Percentiles rank a stretch among this genome's conserved stretches.
Evolutionary conservation across 2,797 vertebrate genomes (phyloP).

Genomic region (Phalloptychus januarius): DNA sequence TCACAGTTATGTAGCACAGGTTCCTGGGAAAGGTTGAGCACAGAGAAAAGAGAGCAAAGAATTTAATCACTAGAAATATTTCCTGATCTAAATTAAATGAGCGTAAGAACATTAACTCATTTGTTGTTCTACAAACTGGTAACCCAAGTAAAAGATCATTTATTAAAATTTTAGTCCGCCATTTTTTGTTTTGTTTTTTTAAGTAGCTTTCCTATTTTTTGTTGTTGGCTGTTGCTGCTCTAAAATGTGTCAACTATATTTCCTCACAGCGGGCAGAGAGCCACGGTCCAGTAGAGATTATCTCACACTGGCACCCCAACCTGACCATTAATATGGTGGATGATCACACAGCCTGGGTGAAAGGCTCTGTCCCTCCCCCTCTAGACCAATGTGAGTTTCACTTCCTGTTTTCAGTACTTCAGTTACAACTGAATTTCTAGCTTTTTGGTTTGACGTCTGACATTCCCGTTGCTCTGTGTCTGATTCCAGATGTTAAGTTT

Average conservation of each 20-base stretch:
- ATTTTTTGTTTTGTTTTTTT: not conserved
- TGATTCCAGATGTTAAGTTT: conserved; percentile 89
- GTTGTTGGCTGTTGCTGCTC: not conserved
- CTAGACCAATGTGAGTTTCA: conserved; percentile 90
- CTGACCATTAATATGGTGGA: conserved; percentile 98
- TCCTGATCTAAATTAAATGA: not conserved
- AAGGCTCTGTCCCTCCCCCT: conserved; percentile 93
- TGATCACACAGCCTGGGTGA: conserved; percentile 97
- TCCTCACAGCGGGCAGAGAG: conserved; percentile 89
- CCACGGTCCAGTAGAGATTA: conserved; percentile 93
- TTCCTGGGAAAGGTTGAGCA: not conserved
- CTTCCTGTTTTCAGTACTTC: not conserved
- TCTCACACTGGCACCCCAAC: conserved; percentile 98
- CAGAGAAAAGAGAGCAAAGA: not conserved
- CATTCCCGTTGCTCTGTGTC: not conserved
- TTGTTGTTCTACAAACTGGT: not conserved
- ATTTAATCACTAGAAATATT: not conserved
- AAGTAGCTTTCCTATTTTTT: not conserved
- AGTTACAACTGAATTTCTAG: not conserved
- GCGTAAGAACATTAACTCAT: not conserved
- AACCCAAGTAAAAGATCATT: not conserved
- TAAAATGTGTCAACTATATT: conserved; percentile 4
- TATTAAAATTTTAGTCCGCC: not conserved
- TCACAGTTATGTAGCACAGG: not conserved
- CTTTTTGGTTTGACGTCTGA: not conserved